phyloP scores from a whole-genome alignment of 2,888 invertebrate genomes.

The Allacma fusca region DNA sequence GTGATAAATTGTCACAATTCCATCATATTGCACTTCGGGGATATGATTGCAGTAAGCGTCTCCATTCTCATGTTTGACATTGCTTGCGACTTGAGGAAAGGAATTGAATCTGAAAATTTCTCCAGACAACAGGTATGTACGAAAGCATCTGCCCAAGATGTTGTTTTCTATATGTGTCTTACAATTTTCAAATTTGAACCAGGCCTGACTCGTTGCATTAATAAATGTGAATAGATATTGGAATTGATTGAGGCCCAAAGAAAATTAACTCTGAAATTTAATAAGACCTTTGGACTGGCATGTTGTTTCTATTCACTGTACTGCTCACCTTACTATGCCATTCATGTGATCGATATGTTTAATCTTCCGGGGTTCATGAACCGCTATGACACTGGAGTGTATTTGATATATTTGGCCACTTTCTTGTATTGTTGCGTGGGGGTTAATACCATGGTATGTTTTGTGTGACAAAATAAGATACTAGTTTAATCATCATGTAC shows the following conservation, averaged over 20 bases:
- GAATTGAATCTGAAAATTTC: background rate
- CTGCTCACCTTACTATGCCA: slow-evolving; percentile 25
- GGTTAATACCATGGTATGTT: slow-evolving; percentile 13
- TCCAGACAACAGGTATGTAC: background rate
- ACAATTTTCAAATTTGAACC: too few relatives aligned
- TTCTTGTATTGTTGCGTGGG: background rate
- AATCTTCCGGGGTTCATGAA: slow-evolving; percentile 33
- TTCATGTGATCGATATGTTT: slow-evolving; percentile 32
- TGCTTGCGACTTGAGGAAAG: background rate
- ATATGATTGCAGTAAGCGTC: background rate
- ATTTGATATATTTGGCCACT: slow-evolving; percentile 3
- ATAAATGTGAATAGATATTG: slow-evolving; percentile 1
- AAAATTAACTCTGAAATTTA: slow-evolving; percentile 2
- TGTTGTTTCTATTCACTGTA: slow-evolving; percentile 25
- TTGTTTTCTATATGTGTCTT: too few relatives aligned
- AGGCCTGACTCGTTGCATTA: background rate
- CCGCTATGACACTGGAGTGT: background rate
- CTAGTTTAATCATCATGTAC: too few relatives aligned
- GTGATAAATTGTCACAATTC: slow-evolving; percentile 25
- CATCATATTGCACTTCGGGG: background rate
- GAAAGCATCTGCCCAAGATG: too few relatives aligned
- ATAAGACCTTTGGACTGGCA: slow-evolving; percentile 2
- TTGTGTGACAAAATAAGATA: background rate
- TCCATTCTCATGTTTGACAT: background rate
- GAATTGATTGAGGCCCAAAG: slow-evolving; percentile 20